These are phyloP conservation scores for Sarcophaga variegata DNA, from an alignment of 2,888 invertebrate genomes.

Conservation along the genomic window DNA sequence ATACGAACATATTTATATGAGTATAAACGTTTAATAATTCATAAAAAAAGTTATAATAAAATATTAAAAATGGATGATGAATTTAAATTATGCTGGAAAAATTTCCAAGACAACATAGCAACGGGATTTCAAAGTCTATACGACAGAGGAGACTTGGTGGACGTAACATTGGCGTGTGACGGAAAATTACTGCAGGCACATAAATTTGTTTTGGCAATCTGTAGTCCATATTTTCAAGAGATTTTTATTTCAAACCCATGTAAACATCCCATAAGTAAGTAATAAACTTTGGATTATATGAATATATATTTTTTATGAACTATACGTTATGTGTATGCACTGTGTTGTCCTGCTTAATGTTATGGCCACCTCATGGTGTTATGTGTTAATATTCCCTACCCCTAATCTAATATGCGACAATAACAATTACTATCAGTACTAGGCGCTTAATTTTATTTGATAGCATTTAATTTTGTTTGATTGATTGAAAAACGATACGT, in stretches of 20 bases:
- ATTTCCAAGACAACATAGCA: slow-evolving; percentile 82
- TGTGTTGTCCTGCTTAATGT: too few species aligned
- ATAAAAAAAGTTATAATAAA: neutral
- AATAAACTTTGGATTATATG: slow-evolving; percentile 19
- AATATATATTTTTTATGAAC: neutral
- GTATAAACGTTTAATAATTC: neutral
- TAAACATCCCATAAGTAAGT: slow-evolving; percentile 82
- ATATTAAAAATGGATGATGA: slow-evolving; percentile 80
- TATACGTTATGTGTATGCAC: neutral
- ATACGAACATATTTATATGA: neutral
- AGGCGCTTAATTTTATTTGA: too few species aligned
- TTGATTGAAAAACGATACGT: too few species aligned
- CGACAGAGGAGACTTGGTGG: slow-evolving; percentile 82
- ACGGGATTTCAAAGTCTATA: slow-evolving; percentile 82
- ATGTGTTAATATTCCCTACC: too few species aligned
- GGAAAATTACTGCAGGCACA: slow-evolving; percentile 83
- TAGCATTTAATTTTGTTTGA: too few species aligned
- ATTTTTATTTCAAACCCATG: slow-evolving; percentile 82
- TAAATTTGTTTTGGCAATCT: slow-evolving; percentile 83
- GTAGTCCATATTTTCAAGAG: slow-evolving; percentile 83
- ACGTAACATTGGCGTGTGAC: slow-evolving; percentile 83
- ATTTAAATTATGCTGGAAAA: slow-evolving; percentile 82
- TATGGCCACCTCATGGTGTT: too few species aligned
- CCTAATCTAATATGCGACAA: neutral
- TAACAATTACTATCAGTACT: slow-evolving; percentile 21